Base-by-base conservation (phyloP, 92 coral and sea anemone genomes). In the Epizoanthus rinbou region DNA sequence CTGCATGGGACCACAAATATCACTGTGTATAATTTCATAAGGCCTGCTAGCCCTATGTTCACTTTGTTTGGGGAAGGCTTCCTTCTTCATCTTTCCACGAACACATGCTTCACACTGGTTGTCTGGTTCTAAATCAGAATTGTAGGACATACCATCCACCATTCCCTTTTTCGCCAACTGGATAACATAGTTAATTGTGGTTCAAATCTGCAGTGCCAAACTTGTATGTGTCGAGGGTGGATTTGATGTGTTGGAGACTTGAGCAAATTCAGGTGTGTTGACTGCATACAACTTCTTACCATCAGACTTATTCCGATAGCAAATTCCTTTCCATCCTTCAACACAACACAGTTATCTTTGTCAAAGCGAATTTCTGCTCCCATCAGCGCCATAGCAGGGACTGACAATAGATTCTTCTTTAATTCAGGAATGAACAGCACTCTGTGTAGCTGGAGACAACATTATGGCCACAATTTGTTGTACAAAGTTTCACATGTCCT, bases 201-300 rank as follows among this genome's bases (percentile, higher is more conserved):
- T 87, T 85, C 54, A 85, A 73, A 65, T 75, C 89, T 69, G 71
- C 86, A 83, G 82, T 91, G 91, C 92, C 92, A 91, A 80, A 79
- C 73, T 78, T n/a, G n/a, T n/a, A n/a, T 68, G 90, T 63, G 41
- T 80, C 50, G 90, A 57, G 72, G 89, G 92, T 70, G 37, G 69
- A 78, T 56, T 59, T 28, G 87, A 28, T 50, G 91, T 56, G 60
- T 73, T 80, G 54, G 86, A 68, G 53, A 79, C 88, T 75, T 79
- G 91, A 75, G 91, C 89, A 71, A 54, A 80, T 80, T 89, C 84
- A 57, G 28, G 8, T 5, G 86, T 54, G 85, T 84, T 84, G 81
- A 79, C 86, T 64, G 92, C 81, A 33, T 74, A 75, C 85, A 76
- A 47, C 75, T 57, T 73, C 78, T 80, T 64, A 35, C 56, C 31